Conservation (phyloP, 2,113 vertebrate species). For the Rhinoderma darwinii region DNA sequence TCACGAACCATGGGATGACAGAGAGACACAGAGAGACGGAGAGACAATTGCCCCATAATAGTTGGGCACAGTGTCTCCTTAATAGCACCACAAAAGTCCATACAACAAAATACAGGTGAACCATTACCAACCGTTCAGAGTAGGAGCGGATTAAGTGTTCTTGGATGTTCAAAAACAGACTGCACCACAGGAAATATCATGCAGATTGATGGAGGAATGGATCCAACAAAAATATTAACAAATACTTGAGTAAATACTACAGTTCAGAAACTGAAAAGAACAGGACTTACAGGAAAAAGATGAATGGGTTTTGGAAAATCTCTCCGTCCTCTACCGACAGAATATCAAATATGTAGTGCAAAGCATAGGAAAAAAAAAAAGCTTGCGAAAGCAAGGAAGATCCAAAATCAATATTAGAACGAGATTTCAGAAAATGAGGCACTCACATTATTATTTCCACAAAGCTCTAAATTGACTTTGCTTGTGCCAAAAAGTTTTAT, state of each 20-base stretch:
- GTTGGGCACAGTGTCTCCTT: too few relatives aligned
- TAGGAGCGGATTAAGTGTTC: background rate
- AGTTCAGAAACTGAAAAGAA: background rate
- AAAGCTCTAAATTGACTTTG: too few relatives aligned
- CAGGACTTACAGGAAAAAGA: background rate
- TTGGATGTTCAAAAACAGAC: background rate
- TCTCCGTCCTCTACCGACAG: background rate
- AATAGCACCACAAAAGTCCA: background rate
- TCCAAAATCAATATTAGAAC: too few relatives aligned
- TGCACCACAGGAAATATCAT: background rate
- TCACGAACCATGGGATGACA: too few relatives aligned
- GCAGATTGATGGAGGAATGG: background rate
- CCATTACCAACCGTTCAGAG: background rate
- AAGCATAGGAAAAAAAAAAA: background rate
- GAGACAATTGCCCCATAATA: too few relatives aligned
- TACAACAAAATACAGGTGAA: background rate
- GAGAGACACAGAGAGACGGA: too few relatives aligned
- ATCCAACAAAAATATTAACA: background rate
- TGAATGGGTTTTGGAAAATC: background rate
- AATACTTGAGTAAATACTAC: background rate
- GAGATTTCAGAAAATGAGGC: too few relatives aligned
- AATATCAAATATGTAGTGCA: background rate
- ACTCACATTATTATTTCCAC: too few relatives aligned
- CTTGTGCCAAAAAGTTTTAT: too few relatives aligned
- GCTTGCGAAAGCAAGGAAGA: too few relatives aligned